Conservation (phyloP, 2,888 invertebrate genomes). For the Marasmarcha lunaedactyla region DNA sequence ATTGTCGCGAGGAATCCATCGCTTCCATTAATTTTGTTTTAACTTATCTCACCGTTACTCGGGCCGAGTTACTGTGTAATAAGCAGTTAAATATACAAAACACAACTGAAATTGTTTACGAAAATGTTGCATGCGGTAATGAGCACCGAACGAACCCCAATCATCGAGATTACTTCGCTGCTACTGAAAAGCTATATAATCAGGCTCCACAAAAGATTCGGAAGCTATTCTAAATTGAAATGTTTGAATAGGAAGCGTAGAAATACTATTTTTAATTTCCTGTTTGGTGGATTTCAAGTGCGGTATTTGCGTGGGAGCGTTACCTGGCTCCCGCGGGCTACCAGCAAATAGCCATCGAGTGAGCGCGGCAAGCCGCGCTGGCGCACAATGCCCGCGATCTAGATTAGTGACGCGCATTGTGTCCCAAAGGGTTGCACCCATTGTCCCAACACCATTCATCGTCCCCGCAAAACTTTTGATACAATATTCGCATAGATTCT, state of each 20-base stretch:
- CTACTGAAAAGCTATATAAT: conserved; percentile 28
- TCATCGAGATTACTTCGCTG: conserved; percentile 30
- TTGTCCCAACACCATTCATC: conserved; percentile 23
- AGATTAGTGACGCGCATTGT: conserved; percentile 68
- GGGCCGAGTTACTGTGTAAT: conserved; percentile 48
- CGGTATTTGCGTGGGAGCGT: conserved; percentile 56
- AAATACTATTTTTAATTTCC: conserved; percentile 62
- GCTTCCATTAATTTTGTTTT: conserved; percentile 27
- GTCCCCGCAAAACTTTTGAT: conserved; percentile 57
- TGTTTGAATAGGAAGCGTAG: conserved; percentile 32
- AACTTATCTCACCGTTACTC: conserved; percentile 43
- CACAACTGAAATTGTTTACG: conserved; percentile 23
- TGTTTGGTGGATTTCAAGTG: conserved; percentile 34
- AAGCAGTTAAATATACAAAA: conserved; percentile 47
- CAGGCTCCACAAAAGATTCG: conserved; percentile 24
- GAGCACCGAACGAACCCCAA: conserved; percentile 29
- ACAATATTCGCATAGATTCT: conserved; percentile 58
- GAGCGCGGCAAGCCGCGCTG: conserved; percentile 37
- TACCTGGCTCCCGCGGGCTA: conserved; percentile 61
- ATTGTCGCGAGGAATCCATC: conserved; percentile 7
- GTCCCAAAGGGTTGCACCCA: conserved; percentile 62
- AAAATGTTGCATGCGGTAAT: conserved; percentile 49
- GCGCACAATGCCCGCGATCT: conserved; percentile 61
- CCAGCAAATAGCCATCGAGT: conserved; percentile 68
- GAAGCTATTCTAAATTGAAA: conserved; percentile 26